Conservation (phyloP, 2,797 vertebrate genomes). For the Eulemur mongoz region DNA sequence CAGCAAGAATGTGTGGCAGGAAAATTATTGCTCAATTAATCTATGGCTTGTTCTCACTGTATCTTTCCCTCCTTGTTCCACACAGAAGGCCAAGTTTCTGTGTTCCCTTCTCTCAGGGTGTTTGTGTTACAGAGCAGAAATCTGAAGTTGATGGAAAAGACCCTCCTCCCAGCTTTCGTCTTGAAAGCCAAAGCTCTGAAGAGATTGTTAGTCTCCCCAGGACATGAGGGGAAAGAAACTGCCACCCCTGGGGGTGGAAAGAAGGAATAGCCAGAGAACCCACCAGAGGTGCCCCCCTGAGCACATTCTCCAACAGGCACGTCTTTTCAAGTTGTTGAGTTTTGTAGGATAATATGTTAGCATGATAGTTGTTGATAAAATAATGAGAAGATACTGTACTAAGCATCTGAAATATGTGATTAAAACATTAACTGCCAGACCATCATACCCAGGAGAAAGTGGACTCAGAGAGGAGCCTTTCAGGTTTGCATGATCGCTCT, state of each 20-base stretch:
- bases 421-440: background rate
- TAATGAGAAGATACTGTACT: background rate
- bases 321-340: background rate
- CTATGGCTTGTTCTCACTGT: background rate
- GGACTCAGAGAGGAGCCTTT: background rate
- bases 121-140: background rate
- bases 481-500: background rate
- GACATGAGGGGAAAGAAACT: background rate
- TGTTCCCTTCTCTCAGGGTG: background rate
- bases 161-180: background rate
- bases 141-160: background rate
- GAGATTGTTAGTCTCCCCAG: background rate
- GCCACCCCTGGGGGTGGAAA: no score
- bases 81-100: background rate
- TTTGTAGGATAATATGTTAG: background rate
- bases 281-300: background rate
- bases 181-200: background rate
- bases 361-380: background rate
- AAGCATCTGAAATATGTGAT: background rate
- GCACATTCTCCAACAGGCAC: background rate
- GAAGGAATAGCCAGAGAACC: background rate
- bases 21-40: background rate
- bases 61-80: background rate
- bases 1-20: background rate
- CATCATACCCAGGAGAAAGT: background rate